Evolutionary conservation across 2,113 vertebrate genomes (phyloP).

Genomic region (Alaudala cheleensis): DNA sequence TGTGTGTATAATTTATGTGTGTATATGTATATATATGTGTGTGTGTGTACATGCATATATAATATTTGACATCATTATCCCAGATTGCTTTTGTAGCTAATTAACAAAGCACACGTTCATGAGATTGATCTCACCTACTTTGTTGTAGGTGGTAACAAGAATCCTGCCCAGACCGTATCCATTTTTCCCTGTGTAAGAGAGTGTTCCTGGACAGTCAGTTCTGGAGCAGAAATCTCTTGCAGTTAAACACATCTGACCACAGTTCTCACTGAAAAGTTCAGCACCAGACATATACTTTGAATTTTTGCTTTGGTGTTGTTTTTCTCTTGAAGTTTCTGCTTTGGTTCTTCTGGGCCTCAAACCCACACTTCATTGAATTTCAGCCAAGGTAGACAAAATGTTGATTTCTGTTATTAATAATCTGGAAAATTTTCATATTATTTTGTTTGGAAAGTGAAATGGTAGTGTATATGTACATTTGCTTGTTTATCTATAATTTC

Average conservation of each 20-base stretch:
- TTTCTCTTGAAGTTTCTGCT: not conserved
- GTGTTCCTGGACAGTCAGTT: not conserved
- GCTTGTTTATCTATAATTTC: not conserved
- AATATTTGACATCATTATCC: not conserved
- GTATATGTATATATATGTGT: accelerated
- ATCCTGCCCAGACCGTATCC: not conserved
- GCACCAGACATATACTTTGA: not conserved
- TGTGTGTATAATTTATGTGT: too few species aligned
- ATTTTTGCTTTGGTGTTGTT: not conserved
- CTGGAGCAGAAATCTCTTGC: not conserved
- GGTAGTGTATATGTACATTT: not conserved
- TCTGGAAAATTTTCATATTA: accelerated
- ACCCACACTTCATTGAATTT: not conserved
- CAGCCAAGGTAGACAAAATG: not conserved
- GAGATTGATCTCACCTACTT: not conserved
- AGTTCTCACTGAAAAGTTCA: not conserved
- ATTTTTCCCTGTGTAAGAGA: not conserved
- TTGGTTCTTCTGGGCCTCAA: not conserved
- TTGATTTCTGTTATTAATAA: not conserved
- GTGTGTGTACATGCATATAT: accelerated
- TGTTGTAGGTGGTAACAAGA: not conserved
- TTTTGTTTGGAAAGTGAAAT: not conserved
- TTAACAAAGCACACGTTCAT: not conserved
- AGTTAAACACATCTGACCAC: not conserved
- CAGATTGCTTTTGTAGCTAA: not conserved